Evolutionary conservation across 2,797 vertebrate species (phyloP).

Genomic region (Australoheros facetus): DNA sequence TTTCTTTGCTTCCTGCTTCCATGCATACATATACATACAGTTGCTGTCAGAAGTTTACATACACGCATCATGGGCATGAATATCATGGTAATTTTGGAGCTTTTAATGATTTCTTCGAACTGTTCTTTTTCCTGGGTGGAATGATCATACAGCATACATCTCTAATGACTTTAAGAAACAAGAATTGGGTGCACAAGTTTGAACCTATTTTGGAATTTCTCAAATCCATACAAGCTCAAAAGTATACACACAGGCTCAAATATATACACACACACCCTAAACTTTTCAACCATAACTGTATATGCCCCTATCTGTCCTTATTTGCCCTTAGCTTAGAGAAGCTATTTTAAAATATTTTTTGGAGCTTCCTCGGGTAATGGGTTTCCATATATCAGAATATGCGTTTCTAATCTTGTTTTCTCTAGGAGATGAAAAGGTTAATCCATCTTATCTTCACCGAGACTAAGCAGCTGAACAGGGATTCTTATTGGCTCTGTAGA

Average conservation of each 20-base stretch:
- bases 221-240: not conserved
- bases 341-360: slow-evolving; percentile 1
- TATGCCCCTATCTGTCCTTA: not conserved
- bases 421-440: slow-evolving; percentile 62
- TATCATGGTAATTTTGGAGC: not conserved
- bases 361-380: not conserved
- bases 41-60: not conserved
- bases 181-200: not conserved
- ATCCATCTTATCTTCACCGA: slow-evolving; percentile 47
- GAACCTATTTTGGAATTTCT: not conserved
- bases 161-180: not conserved
- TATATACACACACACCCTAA: too few species aligned
- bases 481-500: slow-evolving; percentile 39
- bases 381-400: slow-evolving; percentile 31
- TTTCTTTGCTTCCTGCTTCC: slow-evolving; percentile 3
- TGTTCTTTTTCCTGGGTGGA: not conserved
- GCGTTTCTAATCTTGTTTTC: slow-evolving; percentile 49
- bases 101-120: not conserved
- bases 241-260: not conserved
- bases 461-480: slow-evolving; percentile 1
- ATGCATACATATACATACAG: not conserved
- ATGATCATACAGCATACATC: not conserved
- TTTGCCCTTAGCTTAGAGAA: not conserved
- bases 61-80: not conserved
- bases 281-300: not conserved